Base-by-base conservation (phyloP, 2,888 invertebrate species). In the Drosophila kuntzei region DNA sequence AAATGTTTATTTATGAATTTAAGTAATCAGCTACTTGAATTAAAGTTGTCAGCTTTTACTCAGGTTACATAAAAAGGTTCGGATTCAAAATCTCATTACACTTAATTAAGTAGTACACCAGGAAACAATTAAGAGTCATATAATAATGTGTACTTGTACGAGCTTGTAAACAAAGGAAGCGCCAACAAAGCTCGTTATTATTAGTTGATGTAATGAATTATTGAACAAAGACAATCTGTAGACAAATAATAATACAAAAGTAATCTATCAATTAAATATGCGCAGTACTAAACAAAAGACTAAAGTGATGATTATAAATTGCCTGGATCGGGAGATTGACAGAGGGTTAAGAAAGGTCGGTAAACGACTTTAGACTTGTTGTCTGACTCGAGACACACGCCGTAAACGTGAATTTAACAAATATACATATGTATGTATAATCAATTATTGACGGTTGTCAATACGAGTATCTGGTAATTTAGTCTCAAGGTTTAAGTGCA, bases 221-320 rank as follows among this genome's bases (percentile, higher is more conserved):
- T 46, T 51, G 32, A 68, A 80, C 76, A 86, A 79, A 79, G 79
- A 80, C 53, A 66, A 46, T 37, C 44, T 27, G 47, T 49, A 59
- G 12, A 65, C 53, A 50, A 65, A 69, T 46, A 58, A 29, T 54
- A 22, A n/a, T n/a, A n/a, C n/a, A n/a, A 22, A 62, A 49, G 36
- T 73, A 76, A 76, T 69, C 66, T 71, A 72, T 79, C 63, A 58
- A 50, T 36, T 43, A 53, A 51, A 55, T 68, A 66, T 68, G 69
- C 67, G 64, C 68, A 78, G 41, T 76, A 58, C 36, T 58, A 64
- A 57, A 39, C 8, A 22, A 37, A 59, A 62, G 57, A 58, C 27
- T 53, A 29, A 54, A 51, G 51, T 50, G 58, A 67, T 50, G 58
- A 67, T 70, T 67, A 66, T 69, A 57, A 68, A 70, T 66, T 70